Base-by-base conservation (phyloP, 2,113 vertebrate species). In the Telmatochromis bifrenatus region DNA sequence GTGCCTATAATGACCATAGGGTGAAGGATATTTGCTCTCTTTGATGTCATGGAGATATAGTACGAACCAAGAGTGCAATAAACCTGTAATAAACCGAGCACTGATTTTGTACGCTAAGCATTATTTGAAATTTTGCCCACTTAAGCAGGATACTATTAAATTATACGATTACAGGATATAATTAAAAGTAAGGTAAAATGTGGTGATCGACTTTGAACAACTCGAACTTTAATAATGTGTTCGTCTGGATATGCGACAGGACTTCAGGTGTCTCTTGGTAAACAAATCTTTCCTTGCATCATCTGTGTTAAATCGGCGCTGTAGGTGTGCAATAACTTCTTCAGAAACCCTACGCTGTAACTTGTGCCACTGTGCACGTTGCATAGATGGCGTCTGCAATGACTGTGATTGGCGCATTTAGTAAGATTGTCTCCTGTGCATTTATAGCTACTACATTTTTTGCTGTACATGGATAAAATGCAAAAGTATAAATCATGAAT, bases 371-470 rank as follows among this genome's bases (percentile, higher is more conserved):
- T 21, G 60, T 37, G 33, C 33, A 65, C 4, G 4, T 37, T 5
- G 10, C 60, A 1, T 65, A 65, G 1, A 65, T 65, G 56, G 33
- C 6, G 2, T 37, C 33, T 65, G 19, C 60, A 37, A 1, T 65
- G 3, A 0, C 33, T 65, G 19, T 13, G 60, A 65, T 65, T 5
- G 33, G 19, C 1, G 2, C 10, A 65, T 65, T 37, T 65, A 65
- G 60, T 65, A 37, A 21, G 19, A 65, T 65, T 70, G 6, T 23
- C 7, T 42, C 35, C 65, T 70, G 12, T 70, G 12, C 12, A 23
- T 70, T 70, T 23, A 23, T 21, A 42, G 65, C 5, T 0, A 0
- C 11, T 42, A 23, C 5, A 2, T 42, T 70, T 70, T 70, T 23
- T 70, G 35, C 65, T 21, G 7, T 21, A 4, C 33, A 2, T 21